Conservation (phyloP, 1,140 invertebrate genomes). For the Drosophila ogumai region DNA sequence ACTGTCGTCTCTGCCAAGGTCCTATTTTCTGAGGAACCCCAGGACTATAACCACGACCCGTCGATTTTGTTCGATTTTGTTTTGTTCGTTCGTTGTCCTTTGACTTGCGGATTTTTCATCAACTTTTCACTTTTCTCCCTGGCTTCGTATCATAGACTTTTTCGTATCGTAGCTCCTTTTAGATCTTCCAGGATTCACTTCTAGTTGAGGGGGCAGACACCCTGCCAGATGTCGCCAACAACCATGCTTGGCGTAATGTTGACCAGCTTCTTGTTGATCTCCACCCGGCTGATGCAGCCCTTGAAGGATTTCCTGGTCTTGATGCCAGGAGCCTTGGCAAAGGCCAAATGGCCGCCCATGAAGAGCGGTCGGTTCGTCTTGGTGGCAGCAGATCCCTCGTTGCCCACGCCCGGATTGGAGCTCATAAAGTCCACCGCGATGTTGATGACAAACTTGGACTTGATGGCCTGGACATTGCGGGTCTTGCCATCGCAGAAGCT, state of each 20-base stretch:
- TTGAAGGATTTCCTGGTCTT: conserved; percentile 89
- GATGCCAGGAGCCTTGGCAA: conserved; percentile 86
- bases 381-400: conserved; percentile 88
- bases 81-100: conserved; percentile 70
- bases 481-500: conserved; percentile 96
- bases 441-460: conserved; percentile 80
- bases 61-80: conserved; percentile 69
- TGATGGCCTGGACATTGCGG: conserved; percentile 88
- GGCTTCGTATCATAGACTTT: conserved; percentile 3
- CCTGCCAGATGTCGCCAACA: conserved; percentile 89
- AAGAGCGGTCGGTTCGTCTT: conserved; percentile 94
- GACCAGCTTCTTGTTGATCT: conserved; percentile 88
- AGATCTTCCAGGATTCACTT: neutral
- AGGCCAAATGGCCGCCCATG: conserved; percentile 93
- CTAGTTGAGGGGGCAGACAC: conserved; percentile 90
- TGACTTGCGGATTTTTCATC: conserved; percentile 27
- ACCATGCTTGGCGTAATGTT: conserved; percentile 87
- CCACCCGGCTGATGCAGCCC: conserved; percentile 92
- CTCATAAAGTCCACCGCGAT: conserved; percentile 73
- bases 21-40: conserved; percentile 1
- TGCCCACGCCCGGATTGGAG: conserved; percentile 86
- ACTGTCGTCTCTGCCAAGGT: conserved; percentile 30
- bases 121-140: conserved; percentile 14
- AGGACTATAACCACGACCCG: conserved; percentile 1
- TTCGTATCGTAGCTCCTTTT: conserved; percentile 34